These are phyloP conservation scores for Polia nebulosa DNA, from an alignment of 2,888 invertebrate species.

Conservation along the genomic window DNA sequence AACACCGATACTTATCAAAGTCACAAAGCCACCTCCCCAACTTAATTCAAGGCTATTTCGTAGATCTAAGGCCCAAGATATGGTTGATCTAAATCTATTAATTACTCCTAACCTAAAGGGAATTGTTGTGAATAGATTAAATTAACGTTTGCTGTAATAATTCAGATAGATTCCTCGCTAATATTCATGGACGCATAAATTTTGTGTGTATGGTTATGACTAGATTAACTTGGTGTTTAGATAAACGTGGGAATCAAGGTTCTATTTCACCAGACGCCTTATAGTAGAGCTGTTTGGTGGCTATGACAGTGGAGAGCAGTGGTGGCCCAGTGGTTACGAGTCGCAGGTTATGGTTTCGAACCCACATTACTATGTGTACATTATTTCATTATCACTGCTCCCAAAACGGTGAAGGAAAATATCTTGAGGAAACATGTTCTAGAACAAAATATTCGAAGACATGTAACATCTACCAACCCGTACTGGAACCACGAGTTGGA, in stretches of 20 bases:
- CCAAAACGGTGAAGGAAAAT: too few relatives aligned
- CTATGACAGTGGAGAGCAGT: too few relatives aligned
- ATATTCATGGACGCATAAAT: conserved; percentile 45
- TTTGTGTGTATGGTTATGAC: conserved; percentile 3
- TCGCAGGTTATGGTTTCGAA: too few relatives aligned
- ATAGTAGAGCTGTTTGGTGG: neutral
- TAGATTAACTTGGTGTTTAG: conserved; percentile 20
- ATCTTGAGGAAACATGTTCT: too few relatives aligned
- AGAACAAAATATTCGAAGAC: too few relatives aligned
- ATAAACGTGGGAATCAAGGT: conserved; percentile 15
- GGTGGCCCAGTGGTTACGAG: too few relatives aligned
- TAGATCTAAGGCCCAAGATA: conserved; percentile 34
- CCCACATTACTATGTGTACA: too few relatives aligned
- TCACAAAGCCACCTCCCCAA: conserved; percentile 7
- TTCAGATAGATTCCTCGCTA: conserved; percentile 31
- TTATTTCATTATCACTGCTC: too few relatives aligned
- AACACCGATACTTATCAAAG: conserved; percentile 6
- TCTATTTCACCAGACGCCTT: neutral
- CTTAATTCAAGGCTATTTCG: conserved; percentile 32
- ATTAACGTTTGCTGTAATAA: conserved; percentile 41
- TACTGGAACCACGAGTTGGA: too few relatives aligned
- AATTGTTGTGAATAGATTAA: conserved; percentile 56
- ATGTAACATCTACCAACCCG: too few relatives aligned
- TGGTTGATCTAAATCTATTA: conserved; percentile 45
- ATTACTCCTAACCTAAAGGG: conserved; percentile 32